These are phyloP conservation scores for Echeneis naucrates DNA, from an alignment of 2,797 vertebrate species.

Conservation along the genomic window DNA sequence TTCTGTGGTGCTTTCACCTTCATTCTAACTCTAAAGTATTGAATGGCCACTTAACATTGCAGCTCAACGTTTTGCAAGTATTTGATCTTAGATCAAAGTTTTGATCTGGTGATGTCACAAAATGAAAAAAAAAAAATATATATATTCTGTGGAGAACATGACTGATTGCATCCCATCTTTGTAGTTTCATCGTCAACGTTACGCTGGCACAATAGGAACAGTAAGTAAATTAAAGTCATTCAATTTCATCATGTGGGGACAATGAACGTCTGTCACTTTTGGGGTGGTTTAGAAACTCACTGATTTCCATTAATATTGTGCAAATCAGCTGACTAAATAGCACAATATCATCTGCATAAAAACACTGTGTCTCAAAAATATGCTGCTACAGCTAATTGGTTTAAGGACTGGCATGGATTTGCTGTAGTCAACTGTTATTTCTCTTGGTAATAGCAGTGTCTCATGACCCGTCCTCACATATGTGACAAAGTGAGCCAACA, in stretches of 20 bases:
- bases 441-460: slow-evolving; percentile 13
- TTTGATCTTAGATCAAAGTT: neutral
- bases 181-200: neutral
- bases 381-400: neutral
- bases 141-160: too few species aligned
- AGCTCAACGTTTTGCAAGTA: neutral
- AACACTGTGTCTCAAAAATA: neutral
- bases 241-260: too few species aligned
- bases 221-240: neutral
- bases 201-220: too few species aligned
- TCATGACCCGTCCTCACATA: slow-evolving; percentile 16
- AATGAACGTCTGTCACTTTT: too few species aligned
- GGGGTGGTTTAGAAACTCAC: neutral
- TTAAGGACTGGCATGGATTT: neutral
- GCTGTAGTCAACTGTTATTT: slow-evolving; percentile 21
- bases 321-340: neutral
- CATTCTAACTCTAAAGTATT: too few species aligned
- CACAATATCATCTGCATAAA: neutral
- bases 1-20: too few species aligned
- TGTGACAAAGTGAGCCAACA: slow-evolving; percentile 32
- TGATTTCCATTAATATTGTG: neutral
- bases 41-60: too few species aligned
- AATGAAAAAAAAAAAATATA: neutral
- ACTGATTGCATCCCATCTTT: too few species aligned
- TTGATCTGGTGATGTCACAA: neutral